phyloP scores from a whole-genome alignment of 1,140 invertebrate species.

The Cylas formicarius region DNA sequence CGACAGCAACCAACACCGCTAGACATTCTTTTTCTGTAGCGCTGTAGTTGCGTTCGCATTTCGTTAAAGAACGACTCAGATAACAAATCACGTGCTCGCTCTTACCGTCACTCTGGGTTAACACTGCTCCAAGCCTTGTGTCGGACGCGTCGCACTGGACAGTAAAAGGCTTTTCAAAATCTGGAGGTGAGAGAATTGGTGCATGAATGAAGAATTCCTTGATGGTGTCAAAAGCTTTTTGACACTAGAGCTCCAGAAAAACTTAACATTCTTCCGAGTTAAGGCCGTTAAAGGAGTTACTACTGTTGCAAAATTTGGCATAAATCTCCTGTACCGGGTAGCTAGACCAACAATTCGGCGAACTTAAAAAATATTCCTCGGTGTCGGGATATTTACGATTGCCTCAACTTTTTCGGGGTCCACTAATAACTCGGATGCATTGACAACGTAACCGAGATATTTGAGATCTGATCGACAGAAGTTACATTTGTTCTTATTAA shows the following conservation, averaged over 20 bases:
- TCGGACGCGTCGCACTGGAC: constrained; percentile 23
- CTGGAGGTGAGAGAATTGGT: constrained; percentile 26
- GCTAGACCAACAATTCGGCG: constrained; percentile 21
- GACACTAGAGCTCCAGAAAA: constrained; percentile 18
- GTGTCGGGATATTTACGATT: constrained; percentile 28
- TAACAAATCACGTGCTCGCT: constrained; percentile 25
- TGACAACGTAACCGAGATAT: constrained; percentile 38
- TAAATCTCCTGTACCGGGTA: constrained; percentile 44
- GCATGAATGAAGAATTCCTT: constrained; percentile 21
- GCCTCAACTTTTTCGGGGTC: constrained; percentile 24
- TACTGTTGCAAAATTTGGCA: constrained; percentile 38
- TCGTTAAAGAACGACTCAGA: constrained; percentile 24
- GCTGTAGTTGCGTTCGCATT: constrained; percentile 38
- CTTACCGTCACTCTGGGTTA: constrained; percentile 22
- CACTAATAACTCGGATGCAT: constrained; percentile 32
- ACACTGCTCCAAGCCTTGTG: constrained; percentile 25
- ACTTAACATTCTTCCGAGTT: constrained; percentile 20
- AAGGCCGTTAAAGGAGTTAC: constrained; percentile 39
- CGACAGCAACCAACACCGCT: constrained; percentile 41
- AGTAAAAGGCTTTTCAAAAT: constrained; percentile 24
- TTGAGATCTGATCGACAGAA: constrained; percentile 32
- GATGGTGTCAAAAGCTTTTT: constrained; percentile 18
- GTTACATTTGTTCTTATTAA: no score
- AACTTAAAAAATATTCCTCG: constrained; percentile 27
- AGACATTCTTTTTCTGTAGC: constrained; percentile 45